Conservation (phyloP, 2,888 invertebrate genomes). For the Napeogenes inachia region DNA sequence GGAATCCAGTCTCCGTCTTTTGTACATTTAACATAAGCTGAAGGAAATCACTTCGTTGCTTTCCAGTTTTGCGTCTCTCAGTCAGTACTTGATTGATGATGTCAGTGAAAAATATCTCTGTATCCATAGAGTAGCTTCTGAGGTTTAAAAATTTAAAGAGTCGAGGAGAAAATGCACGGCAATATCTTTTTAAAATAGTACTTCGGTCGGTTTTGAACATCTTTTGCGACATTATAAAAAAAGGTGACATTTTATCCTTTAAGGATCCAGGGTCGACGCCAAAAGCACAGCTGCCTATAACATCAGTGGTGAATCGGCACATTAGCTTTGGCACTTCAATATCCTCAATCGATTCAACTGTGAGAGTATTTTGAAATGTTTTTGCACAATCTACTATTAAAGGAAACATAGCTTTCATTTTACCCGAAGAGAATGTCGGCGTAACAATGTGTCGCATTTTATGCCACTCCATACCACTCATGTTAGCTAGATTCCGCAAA, state of each 20-base stretch:
- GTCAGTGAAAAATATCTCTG: conserved; percentile 61
- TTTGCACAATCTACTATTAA: conserved; percentile 62
- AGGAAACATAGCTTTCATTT: conserved; percentile 74
- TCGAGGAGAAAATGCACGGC: conserved; percentile 62
- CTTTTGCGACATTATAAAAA: conserved; percentile 65
- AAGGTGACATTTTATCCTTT: conserved; percentile 61
- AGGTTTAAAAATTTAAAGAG: conserved; percentile 67
- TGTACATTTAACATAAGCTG: conserved; percentile 72
- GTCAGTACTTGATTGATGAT: conserved; percentile 63
- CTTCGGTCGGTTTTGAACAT: conserved; percentile 63
- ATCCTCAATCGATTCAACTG: conserved; percentile 45
- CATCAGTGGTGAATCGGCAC: conserved; percentile 66
- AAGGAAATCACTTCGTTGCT: conserved; percentile 61
- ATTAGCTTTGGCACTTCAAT: conserved; percentile 60
- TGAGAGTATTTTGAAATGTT: conserved; percentile 49
- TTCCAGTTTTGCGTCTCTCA: conserved; percentile 54
- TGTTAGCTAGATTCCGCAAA: conserved; percentile 65
- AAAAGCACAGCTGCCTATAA: conserved; percentile 70
- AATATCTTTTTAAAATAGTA: conserved; percentile 63
- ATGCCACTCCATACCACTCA: conserved; percentile 71
- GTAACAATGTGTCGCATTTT: conserved; percentile 67
- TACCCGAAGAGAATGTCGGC: conserved; percentile 70
- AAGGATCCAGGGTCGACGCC: conserved; percentile 66
- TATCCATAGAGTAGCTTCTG: conserved; percentile 59
- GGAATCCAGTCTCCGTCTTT: conserved; percentile 51